A percentile compares a stretch with the other conserved stretches of the same genome.
These are phyloP conservation scores for Oriolus oriolus DNA, from an alignment of 2,113 vertebrate genomes.

Conservation along the genomic window DNA sequence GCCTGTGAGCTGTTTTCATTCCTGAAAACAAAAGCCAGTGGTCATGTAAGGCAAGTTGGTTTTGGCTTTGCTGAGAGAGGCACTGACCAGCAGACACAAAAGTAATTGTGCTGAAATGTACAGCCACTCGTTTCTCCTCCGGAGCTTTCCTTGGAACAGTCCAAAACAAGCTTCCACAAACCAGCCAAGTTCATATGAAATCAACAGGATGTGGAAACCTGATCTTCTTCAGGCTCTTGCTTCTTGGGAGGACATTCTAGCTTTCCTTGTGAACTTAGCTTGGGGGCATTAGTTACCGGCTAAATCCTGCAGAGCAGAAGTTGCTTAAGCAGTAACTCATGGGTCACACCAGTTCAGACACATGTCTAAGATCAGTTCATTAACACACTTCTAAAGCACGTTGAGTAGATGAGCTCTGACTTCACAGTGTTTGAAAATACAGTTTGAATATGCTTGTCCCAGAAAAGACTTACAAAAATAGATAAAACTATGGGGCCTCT, in stretches of 20 bases:
- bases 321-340: slow-evolving; percentile 35
- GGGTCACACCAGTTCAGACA: slow-evolving; percentile 9
- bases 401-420: background rate
- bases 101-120: background rate
- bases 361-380: slow-evolving; percentile 1
- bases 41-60: background rate
- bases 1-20: background rate
- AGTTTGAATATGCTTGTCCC: background rate
- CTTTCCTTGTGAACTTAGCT: slow-evolving; percentile 15
- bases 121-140: background rate
- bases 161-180: slow-evolving; percentile 62
- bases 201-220: slow-evolving; percentile 64
- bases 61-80: slow-evolving; percentile 16
- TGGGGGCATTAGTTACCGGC: background rate
- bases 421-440: slow-evolving; percentile 10
- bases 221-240: slow-evolving; percentile 25
- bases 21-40: slow-evolving; percentile 2
- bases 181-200: slow-evolving; percentile 31
- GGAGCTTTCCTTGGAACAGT: background rate
- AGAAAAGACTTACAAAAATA: slow-evolving; percentile 82
- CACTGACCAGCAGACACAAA: background rate
- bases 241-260: slow-evolving; percentile 10
- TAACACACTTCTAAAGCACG: background rate
- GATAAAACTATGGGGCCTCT: slow-evolving; percentile 85
- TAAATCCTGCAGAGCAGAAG: slow-evolving; percentile 31